These are phyloP conservation scores for Drosophila anomalata DNA, from an alignment of 2,888 invertebrate genomes.

Conservation along the genomic window DNA sequence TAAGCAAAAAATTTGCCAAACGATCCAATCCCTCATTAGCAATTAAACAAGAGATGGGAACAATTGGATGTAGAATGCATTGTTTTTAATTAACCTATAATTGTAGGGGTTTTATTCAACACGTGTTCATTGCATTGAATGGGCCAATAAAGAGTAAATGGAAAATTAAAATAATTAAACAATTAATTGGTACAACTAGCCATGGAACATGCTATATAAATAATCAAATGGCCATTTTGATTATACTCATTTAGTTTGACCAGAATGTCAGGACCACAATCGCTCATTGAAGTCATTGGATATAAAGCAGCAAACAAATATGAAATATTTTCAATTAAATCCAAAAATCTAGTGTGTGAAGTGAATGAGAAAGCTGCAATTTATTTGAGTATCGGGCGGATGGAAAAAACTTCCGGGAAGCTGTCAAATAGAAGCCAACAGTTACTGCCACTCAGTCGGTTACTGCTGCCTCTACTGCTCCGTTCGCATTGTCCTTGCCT, in stretches of 20 bases:
- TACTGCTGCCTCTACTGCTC: slow-evolving; percentile 3
- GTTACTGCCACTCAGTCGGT: slow-evolving; percentile 37
- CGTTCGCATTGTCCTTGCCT: slow-evolving; percentile 23
- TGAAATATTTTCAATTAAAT: not conserved
- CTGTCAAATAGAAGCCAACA: slow-evolving; percentile 35
- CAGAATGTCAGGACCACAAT: not conserved
- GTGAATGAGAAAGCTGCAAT: slow-evolving; percentile 6
- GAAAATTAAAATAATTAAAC: slow-evolving; percentile 31
- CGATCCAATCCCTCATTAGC: slow-evolving; percentile 18
- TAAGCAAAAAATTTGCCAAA: slow-evolving; percentile 2
- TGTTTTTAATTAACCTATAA: slow-evolving; percentile 55
- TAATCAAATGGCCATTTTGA: slow-evolving; percentile 19
- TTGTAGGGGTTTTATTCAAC: slow-evolving; percentile 48
- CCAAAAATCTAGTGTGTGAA: not conserved
- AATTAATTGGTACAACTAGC: slow-evolving; percentile 16
- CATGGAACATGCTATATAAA: slow-evolving; percentile 12
- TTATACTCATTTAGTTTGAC: slow-evolving; percentile 8
- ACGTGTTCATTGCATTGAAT: slow-evolving; percentile 25
- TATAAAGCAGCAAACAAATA: not conserved
- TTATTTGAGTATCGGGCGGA: slow-evolving; percentile 26
- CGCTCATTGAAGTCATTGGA: slow-evolving; percentile 4
- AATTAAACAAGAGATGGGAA: slow-evolving; percentile 3
- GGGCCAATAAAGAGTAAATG: slow-evolving; percentile 7
- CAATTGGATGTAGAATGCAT: slow-evolving; percentile 22
- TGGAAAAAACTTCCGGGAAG: slow-evolving; percentile 23